Conservation (phyloP, 2,113 vertebrate species). For the Bubo scandiacus region DNA sequence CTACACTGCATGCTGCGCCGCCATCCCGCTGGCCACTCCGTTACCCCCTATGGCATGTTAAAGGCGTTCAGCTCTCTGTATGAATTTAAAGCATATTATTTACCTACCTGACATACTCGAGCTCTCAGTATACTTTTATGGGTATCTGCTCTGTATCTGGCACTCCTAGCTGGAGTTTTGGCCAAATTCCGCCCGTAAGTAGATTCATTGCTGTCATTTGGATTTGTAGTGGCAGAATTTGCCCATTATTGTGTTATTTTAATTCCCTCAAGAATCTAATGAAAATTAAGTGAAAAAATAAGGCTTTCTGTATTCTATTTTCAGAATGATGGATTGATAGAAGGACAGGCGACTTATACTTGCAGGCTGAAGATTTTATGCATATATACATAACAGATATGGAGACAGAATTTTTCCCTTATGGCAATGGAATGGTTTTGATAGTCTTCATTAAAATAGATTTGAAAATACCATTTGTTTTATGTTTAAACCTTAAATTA, state of each 20-base stretch:
- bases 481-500: slow-evolving; percentile 72
- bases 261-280: slow-evolving; percentile 68
- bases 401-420: slow-evolving; percentile 67
- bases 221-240: slow-evolving; percentile 65
- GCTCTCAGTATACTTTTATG: background rate
- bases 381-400: slow-evolving; percentile 63
- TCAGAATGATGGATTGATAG: slow-evolving; percentile 65
- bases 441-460: slow-evolving; percentile 69
- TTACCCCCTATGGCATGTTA: background rate
- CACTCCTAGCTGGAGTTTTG: background rate
- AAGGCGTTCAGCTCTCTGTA: background rate
- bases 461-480: slow-evolving; percentile 71
- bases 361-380: slow-evolving; percentile 65
- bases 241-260: slow-evolving; percentile 68
- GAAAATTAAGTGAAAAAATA: slow-evolving; percentile 69
- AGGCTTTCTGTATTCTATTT: slow-evolving; percentile 65
- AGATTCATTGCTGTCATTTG: slow-evolving; percentile 63
- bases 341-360: slow-evolving; percentile 58
- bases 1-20: accelerated
- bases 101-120: background rate
- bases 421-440: slow-evolving; percentile 66
- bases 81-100: background rate
- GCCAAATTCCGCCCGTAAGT: background rate
- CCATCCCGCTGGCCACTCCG: background rate
- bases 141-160: slow-evolving; percentile 10